A percentile compares a stretch with the other conserved stretches of the same genome.
Evolutionary conservation across 2,888 invertebrate genomes (phyloP).

Genomic region (Lithophane ornitopus): DNA sequence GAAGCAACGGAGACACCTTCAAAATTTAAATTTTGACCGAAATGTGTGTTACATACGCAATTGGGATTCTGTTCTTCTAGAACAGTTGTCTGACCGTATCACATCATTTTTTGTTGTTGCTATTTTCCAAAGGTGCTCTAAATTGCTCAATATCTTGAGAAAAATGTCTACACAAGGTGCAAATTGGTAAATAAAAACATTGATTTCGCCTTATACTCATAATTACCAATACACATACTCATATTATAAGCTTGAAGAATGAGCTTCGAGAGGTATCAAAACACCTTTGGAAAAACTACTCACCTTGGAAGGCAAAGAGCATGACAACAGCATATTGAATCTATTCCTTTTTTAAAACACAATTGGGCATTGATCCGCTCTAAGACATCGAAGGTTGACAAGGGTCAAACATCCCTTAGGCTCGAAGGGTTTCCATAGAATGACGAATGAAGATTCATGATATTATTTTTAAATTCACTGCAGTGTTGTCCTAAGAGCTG

Average conservation of each 20-base stretch:
- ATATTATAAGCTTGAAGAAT: background rate
- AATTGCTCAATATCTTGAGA: too few species aligned
- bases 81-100: too few species aligned
- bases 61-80: too few species aligned
- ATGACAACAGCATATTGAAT: slow-evolving; percentile 56
- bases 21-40: too few species aligned
- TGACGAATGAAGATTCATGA: slow-evolving; percentile 59
- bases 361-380: slow-evolving; percentile 54
- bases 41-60: too few species aligned
- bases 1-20: too few species aligned
- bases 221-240: too few species aligned
- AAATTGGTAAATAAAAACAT: too few species aligned
- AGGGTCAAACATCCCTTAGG: slow-evolving; percentile 64
- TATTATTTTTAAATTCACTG: slow-evolving; percentile 50
- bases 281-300: slow-evolving; percentile 9
- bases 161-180: too few species aligned
- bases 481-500: slow-evolving; percentile 27
- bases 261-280: background rate
- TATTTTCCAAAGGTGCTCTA: too few species aligned
- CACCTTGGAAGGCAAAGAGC: slow-evolving; percentile 25
- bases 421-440: slow-evolving; percentile 40
- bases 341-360: slow-evolving; percentile 60
- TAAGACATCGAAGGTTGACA: slow-evolving; percentile 62
- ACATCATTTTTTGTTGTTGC: too few species aligned
- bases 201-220: too few species aligned